phyloP scores from a whole-genome alignment of 2,797 vertebrate genomes.

The Leptodactylus fallax region DNA sequence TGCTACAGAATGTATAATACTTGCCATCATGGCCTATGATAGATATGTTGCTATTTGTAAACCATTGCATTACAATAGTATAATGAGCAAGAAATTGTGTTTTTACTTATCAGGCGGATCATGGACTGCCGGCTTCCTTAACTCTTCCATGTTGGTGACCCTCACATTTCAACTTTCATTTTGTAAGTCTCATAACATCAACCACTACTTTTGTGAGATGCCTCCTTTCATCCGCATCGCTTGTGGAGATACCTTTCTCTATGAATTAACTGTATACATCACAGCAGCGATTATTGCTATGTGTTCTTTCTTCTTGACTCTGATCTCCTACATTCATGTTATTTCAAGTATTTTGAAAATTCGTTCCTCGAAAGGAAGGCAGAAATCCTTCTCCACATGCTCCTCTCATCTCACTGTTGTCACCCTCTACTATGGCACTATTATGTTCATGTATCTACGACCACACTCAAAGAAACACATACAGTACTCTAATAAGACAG shows the following conservation, averaged over 20 bases:
- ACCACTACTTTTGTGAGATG: constrained; percentile 33
- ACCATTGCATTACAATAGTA: background rate
- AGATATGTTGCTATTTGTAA: background rate
- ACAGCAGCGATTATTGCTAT: background rate
- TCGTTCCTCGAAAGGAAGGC: background rate
- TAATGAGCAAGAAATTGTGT: background rate
- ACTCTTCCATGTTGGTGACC: background rate
- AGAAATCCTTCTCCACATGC: background rate
- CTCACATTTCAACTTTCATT: constrained; percentile 7
- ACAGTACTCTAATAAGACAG: background rate
- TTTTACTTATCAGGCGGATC: background rate
- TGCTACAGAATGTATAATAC: constrained; percentile 2
- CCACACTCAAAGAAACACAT: no score
- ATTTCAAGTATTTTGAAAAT: constrained; percentile 31
- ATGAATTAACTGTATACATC: background rate
- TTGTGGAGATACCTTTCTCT: constrained; percentile 2
- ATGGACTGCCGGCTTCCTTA: background rate
- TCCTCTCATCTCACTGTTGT: no score
- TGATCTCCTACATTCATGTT: background rate
- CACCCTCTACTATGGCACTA: no score
- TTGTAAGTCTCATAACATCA: background rate
- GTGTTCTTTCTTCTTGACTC: background rate
- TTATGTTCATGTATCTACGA: no score
- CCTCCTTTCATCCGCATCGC: constrained; percentile 5
- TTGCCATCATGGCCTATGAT: background rate